These are phyloP conservation scores for Prosapia bicincta DNA, from an alignment of 2,888 invertebrate species.

Conservation along the genomic window DNA sequence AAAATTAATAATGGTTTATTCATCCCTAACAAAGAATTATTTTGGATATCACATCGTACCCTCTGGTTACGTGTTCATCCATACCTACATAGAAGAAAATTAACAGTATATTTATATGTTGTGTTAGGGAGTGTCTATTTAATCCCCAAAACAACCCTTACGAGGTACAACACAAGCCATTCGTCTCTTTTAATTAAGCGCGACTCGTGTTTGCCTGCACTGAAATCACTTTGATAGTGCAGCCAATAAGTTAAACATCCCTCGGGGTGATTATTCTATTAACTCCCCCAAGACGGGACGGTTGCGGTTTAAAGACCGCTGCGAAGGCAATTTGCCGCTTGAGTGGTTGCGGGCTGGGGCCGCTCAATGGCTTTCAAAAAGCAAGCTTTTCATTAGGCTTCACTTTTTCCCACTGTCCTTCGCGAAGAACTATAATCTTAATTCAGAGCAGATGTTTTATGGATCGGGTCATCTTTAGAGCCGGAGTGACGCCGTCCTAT, in stretches of 20 bases:
- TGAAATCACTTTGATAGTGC: not conserved
- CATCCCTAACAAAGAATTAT: no score
- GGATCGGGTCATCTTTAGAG: not conserved
- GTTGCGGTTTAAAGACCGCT: not conserved
- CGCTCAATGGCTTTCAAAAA: not conserved
- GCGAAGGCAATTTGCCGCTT: not conserved
- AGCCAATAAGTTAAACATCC: constrained; percentile 2
- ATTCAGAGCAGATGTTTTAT: not conserved
- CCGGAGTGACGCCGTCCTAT: no score
- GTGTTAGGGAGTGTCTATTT: no score
- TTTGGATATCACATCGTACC: no score
- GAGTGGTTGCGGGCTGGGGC: not conserved
- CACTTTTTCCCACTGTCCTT: not conserved
- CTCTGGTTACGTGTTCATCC: no score
- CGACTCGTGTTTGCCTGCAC: not conserved
- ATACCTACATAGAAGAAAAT: no score
- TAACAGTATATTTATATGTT: no score
- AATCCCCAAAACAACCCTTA: no score
- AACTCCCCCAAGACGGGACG: not conserved
- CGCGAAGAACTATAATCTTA: not conserved
- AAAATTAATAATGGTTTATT: no score
- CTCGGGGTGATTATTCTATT: not conserved
- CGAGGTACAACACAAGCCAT: no score
- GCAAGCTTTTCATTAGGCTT: not conserved
- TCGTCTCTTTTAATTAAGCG: not conserved